Evolutionary conservation across 1,140 invertebrate genomes (phyloP).

Genomic region (Limonius californicus): DNA sequence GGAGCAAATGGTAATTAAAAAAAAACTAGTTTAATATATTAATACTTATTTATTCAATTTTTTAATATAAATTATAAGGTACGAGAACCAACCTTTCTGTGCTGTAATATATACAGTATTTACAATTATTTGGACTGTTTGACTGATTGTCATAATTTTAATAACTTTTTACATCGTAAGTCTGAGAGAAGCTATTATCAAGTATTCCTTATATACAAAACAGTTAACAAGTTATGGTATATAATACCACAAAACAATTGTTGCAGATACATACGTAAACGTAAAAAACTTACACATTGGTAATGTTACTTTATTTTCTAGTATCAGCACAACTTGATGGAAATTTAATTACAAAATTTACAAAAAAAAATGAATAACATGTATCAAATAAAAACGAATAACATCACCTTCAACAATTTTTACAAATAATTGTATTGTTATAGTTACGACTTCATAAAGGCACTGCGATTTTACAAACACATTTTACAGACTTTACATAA

Average conservation of each 20-base stretch:
- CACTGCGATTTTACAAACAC: background rate
- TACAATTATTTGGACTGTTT: background rate
- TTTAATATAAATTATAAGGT: slow-evolving; percentile 2
- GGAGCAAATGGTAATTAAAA: too few relatives aligned
- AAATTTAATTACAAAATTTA: background rate
- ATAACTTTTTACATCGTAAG: background rate
- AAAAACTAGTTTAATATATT: background rate
- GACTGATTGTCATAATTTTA: background rate
- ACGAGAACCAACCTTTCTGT: background rate
- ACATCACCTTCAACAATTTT: background rate
- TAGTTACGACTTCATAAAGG: background rate
- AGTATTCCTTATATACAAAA: background rate
- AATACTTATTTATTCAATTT: background rate
- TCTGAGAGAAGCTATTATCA: background rate
- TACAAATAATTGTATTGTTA: background rate
- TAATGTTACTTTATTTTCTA: background rate
- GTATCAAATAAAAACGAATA: background rate
- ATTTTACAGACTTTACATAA: background rate
- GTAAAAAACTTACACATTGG: background rate
- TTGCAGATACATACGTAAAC: background rate
- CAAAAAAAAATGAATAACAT: too few relatives aligned
- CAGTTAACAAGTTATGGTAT: background rate
- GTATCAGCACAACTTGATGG: background rate
- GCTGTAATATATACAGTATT: background rate
- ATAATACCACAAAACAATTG: background rate